Evolutionary conservation across 2,888 invertebrate genomes (phyloP).

Genomic region (Epirrhoe alternata): DNA sequence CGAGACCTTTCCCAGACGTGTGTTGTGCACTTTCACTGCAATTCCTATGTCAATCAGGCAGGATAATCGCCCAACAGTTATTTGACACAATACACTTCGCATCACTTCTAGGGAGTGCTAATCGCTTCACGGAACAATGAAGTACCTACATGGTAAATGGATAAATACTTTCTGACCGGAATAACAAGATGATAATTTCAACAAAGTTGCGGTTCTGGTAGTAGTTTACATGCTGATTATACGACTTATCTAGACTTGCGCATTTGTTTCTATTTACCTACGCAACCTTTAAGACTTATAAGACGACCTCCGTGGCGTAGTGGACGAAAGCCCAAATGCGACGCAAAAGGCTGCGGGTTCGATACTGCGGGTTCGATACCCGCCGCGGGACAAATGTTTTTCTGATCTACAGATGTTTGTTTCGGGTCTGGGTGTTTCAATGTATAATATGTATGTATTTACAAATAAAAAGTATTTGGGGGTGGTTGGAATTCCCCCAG

Average conservation of each 20-base stretch:
- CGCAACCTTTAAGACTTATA: too few species aligned
- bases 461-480: too few species aligned
- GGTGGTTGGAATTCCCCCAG: too few species aligned
- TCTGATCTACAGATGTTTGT: too few species aligned
- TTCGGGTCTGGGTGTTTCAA: too few species aligned
- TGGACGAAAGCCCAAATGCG: too few species aligned
- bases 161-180: slow-evolving; percentile 25
- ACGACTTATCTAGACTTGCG: slow-evolving; percentile 1
- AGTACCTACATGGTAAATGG: slow-evolving; percentile 25
- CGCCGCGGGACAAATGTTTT: too few species aligned
- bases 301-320: too few species aligned
- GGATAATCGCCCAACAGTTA: slow-evolving; percentile 51
- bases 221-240: slow-evolving; percentile 13
- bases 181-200: slow-evolving; percentile 17
- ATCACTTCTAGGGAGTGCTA: slow-evolving; percentile 35
- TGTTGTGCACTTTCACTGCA: slow-evolving; percentile 45
- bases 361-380: too few species aligned
- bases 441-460: too few species aligned
- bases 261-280: background rate
- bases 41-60: slow-evolving; percentile 56
- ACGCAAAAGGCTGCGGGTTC: too few species aligned
- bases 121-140: slow-evolving; percentile 32
- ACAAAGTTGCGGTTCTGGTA: slow-evolving; percentile 15
- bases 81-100: slow-evolving; percentile 41
- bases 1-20: slow-evolving; percentile 57